phyloP scores from a whole-genome alignment of 2,888 invertebrate genomes.

The Amphipoea oculea region DNA sequence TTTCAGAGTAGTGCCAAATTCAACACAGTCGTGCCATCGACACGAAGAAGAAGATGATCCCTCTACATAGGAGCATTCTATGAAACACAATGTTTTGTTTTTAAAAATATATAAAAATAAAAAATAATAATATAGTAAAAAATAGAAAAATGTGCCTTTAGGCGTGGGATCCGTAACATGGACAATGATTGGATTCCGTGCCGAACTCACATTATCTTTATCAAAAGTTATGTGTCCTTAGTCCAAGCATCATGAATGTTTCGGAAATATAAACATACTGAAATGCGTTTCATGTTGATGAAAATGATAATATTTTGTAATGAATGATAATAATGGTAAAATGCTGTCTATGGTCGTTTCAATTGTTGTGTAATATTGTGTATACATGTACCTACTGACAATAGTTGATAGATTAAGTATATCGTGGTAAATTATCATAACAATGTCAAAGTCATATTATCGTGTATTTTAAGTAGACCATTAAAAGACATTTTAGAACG shows the following conservation, averaged over 20 bases:
- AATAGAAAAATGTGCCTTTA: background rate
- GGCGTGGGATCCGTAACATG: background rate
- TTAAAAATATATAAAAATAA: no score
- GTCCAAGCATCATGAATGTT: background rate
- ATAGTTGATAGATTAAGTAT: background rate
- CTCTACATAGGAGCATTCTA: no score
- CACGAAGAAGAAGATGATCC: no score
- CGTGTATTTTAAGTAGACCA: no score
- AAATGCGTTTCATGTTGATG: constrained; percentile 7
- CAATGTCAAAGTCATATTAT: no score
- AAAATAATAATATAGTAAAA: no score
- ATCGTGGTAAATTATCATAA: background rate
- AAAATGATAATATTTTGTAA: constrained; percentile 20
- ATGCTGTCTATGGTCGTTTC: background rate
- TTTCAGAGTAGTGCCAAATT: no score
- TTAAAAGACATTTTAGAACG: no score
- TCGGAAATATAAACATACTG: background rate
- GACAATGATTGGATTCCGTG: constrained; percentile 29
- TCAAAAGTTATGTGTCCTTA: constrained; percentile 14
- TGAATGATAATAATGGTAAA: background rate
- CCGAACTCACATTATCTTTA: constrained; percentile 2
- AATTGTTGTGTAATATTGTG: no score
- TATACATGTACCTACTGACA: no score
- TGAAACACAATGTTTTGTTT: no score
- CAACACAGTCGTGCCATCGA: no score